These are phyloP conservation scores for Ophion ellenae DNA, from an alignment of 2,888 invertebrate genomes.

Conservation along the genomic window DNA sequence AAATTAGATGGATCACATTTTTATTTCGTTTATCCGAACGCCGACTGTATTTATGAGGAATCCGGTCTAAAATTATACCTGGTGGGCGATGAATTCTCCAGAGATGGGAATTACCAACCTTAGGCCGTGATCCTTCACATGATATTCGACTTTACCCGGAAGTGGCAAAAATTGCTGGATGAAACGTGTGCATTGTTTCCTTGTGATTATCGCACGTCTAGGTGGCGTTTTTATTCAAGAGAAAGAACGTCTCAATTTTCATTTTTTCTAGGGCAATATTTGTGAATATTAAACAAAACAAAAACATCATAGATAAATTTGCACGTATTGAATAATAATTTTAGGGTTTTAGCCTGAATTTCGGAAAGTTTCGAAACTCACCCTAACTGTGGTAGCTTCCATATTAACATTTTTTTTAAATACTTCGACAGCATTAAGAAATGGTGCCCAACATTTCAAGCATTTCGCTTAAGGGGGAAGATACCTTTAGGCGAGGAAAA, in stretches of 20 bases:
- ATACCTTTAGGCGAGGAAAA: too few species aligned
- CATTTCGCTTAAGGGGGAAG: too few species aligned
- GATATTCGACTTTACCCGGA: neutral
- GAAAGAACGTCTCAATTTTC: neutral
- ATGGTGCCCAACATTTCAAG: too few species aligned
- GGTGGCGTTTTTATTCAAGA: neutral
- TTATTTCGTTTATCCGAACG: neutral
- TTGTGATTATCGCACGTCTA: neutral
- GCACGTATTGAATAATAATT: too few species aligned
- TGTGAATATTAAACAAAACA: too few species aligned
- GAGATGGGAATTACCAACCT: neutral
- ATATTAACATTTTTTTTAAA: too few species aligned
- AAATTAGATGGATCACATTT: constrained; percentile 36
- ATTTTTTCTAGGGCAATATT: neutral
- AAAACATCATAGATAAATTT: too few species aligned
- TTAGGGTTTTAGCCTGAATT: too few species aligned
- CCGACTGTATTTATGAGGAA: neutral
- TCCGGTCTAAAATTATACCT: neutral
- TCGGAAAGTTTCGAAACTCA: too few species aligned
- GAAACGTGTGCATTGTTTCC: neutral
- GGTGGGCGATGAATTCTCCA: constrained; percentile 20
- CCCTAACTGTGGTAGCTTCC: too few species aligned
- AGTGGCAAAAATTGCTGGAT: neutral
- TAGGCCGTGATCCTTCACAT: neutral
- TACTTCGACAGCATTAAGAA: too few species aligned